Evolutionary conservation across 2,797 vertebrate species (phyloP), one percentile per base, ranked within the genome.

Genomic region (Typhlichthys subterraneus): DNA sequence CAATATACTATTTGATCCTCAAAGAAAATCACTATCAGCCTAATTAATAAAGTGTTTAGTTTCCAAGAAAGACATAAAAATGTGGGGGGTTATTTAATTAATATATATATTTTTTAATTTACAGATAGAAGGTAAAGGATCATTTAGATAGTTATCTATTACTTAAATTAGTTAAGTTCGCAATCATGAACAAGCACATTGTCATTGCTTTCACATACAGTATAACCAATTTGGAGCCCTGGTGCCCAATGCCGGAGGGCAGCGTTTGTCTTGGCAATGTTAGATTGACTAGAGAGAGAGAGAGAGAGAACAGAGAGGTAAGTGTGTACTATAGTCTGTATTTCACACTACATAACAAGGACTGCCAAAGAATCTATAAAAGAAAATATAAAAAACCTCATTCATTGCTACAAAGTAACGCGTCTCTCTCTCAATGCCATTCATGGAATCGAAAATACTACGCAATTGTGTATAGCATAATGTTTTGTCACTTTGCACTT

Each of bases 251-350:
- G 63, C 48, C 67, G 15, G 9, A 75, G 67, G 13, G 59, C 73
- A 76, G 75, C 59, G 81, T 85, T 82, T 79, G 72, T 79, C 76
- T 82, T 60, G 59, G 48, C 67, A 70, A 70, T 71, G 65, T 83
- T 76, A 73, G 58, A 45, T 71, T 78, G 61, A 56, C 53, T 49
- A 67, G 53, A 57, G 57, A 51, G 61, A 23, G 23, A 23, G 51
- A 53, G 19, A 53, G 19, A 53, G n/a, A n/a, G n/a, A n/a, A n/a
- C n/a, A n/a, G n/a, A n/a, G n/a, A n/a, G n/a, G n/a, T n/a, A 33
- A 48, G 29, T 29, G 71, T 75, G 75, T 12, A 73, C 65, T 59
- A 54, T 63, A 58, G 60, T 33, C 53, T 23, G 15, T 33, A 63
- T 74, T 33, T 68, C 58, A 63, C 74, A 14, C 70, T 49, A 57